These are phyloP conservation scores for Zygogramma bicolorata DNA, from an alignment of 2,888 invertebrate genomes.

Conservation along the genomic window DNA sequence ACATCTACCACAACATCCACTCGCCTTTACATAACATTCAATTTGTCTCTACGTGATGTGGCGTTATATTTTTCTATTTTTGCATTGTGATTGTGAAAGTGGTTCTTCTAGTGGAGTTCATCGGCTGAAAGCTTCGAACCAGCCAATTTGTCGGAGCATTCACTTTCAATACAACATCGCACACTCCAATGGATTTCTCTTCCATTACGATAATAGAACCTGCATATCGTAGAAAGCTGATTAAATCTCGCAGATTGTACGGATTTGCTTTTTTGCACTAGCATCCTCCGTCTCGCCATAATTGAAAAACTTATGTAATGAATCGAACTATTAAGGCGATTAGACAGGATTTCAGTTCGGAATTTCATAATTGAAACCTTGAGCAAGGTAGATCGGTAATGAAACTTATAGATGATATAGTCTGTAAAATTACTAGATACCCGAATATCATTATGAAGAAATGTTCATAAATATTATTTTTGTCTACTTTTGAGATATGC, in stretches of 20 bases:
- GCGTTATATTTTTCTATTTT: neutral
- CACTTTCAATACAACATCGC: slow-evolving; percentile 1
- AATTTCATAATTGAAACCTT: neutral
- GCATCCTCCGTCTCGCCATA: neutral
- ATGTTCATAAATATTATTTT: no score
- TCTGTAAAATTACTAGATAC: no score
- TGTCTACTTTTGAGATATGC: no score
- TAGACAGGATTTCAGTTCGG: neutral
- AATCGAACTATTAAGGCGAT: neutral
- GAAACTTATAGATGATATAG: neutral
- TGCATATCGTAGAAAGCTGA: slow-evolving; percentile 16
- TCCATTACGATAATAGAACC: slow-evolving; percentile 16
- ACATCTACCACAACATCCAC: neutral
- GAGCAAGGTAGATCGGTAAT: neutral
- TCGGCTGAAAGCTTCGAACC: neutral
- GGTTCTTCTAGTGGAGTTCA: neutral
- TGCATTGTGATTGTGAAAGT: neutral
- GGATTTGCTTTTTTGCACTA: neutral
- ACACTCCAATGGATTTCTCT: slow-evolving; percentile 14
- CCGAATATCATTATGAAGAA: no score
- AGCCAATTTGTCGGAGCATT: slow-evolving; percentile 1
- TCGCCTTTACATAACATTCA: neutral
- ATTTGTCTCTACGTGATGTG: neutral
- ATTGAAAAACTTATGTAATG: neutral
- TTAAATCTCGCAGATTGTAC: neutral